Percentiles rank a stretch among this genome's conserved stretches.
Evolutionary conservation across 1,140 invertebrate genomes (phyloP).

Genomic region (Plodia interpunctella): DNA sequence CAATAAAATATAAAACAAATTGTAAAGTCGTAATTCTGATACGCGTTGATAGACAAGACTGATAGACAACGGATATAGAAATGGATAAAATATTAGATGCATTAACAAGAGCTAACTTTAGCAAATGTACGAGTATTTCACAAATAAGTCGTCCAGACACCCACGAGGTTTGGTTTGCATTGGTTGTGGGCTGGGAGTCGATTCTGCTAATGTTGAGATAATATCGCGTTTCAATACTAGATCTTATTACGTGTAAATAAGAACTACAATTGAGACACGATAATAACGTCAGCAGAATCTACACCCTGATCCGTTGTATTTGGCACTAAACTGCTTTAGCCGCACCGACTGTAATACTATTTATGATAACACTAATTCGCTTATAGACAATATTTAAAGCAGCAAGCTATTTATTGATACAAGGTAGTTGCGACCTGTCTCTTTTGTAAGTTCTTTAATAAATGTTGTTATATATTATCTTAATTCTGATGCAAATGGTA

Average conservation of each 20-base stretch:
- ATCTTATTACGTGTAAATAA: too few relatives aligned
- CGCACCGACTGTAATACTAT: not conserved
- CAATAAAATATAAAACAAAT: not conserved
- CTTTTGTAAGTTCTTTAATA: not conserved
- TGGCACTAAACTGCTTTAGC: not conserved
- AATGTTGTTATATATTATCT: not conserved
- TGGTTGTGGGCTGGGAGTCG: not conserved
- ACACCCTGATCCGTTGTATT: not conserved
- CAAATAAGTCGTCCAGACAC: slow-evolving; percentile 1
- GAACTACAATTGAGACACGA: too few relatives aligned
- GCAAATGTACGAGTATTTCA: not conserved
- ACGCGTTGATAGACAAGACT: not conserved
- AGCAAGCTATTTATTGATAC: not conserved
- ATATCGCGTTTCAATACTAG: too few relatives aligned
- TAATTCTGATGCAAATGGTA: too few relatives aligned
- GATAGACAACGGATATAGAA: not conserved
- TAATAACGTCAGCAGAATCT: too few relatives aligned
- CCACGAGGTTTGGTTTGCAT: not conserved
- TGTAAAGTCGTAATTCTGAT: not conserved
- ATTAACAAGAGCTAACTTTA: not conserved
- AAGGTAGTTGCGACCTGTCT: not conserved
- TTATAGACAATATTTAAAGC: too few relatives aligned
- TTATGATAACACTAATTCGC: not conserved
- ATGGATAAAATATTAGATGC: not conserved
- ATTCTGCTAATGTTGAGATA: too few relatives aligned